Evolutionary conservation across 2,113 vertebrate species (phyloP), one percentile per base, ranked within the genome.

Genomic region (Pundamilia nyererei): DNA sequence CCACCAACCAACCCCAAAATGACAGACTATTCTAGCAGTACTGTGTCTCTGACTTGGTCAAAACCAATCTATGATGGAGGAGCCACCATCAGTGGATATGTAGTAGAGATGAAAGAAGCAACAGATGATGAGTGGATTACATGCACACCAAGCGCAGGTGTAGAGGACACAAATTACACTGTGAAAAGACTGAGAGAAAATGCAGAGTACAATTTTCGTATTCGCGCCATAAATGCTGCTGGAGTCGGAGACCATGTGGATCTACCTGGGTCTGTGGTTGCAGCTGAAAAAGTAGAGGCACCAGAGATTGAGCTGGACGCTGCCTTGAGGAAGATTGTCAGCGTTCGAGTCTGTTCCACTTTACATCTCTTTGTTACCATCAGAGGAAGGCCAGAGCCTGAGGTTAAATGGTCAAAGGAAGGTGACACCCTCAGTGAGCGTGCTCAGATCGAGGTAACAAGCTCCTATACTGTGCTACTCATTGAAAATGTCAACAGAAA

Each of bases 21-120:
- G 82, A 97, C 96, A 72, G 98, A 99, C 53, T 97, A 97, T 86
- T 98, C 98, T 29, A 97, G 96, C 86, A 98, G 96, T 84, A 97
- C 97, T 72, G 97, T 98, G 81, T 98, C 98, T 45, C 96, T 99
- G 83, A 94, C 96, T 24, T 99, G 99, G 99, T 97, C 96, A 92
- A 99, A 97, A 84, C 98, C 99, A 19, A 97, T 99, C 93, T 99
- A 99, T 94, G 98, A 99, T 87, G 99, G 99, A 8, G 99, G 98
- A 38, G 97, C 97, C 93, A 68, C 95, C 81, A 96, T 99, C 70
- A 97, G 94, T 92, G 98, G 98, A 85, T 99, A 97, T 87, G 84
- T 98, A 83, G 96, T 99, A 84, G 98, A 99, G 93, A 93, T 97
- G 87, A 98, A 99, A 95, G 97, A 99, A 96, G 94, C 92, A 80